Evolutionary conservation across 2,888 invertebrate species (phyloP).

Genomic region (Chrysomela aeneicollis): DNA sequence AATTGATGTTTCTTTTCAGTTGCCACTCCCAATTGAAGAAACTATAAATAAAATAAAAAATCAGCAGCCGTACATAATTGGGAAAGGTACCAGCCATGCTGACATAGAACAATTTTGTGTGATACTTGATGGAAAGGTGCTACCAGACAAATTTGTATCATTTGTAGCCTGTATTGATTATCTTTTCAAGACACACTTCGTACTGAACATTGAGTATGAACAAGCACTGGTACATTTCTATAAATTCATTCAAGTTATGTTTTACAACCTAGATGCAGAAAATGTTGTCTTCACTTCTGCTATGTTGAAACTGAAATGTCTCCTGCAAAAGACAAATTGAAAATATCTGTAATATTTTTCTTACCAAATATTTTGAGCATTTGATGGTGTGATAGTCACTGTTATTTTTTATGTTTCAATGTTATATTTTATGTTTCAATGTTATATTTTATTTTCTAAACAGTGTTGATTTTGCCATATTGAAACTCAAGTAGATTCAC

Average conservation of each 20-base stretch:
- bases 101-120: background rate
- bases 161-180: background rate
- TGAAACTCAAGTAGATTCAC: too few species aligned
- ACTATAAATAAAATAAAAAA: background rate
- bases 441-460: too few species aligned
- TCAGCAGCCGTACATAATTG: background rate
- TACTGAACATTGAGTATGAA: background rate
- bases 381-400: background rate
- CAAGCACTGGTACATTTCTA: too few species aligned
- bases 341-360: background rate
- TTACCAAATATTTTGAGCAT: background rate
- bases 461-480: too few species aligned
- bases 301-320: conserved; percentile 9
- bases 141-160: background rate
- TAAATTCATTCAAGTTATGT: background rate
- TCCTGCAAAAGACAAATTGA: background rate
- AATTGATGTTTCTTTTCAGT: background rate
- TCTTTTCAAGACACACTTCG: conserved; percentile 7
- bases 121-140: background rate
- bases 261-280: background rate
- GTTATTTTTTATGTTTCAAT: too few species aligned
- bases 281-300: conserved; percentile 6
- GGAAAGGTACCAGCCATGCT: background rate
- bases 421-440: too few species aligned
- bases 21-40: background rate